Conservation (phyloP, 92 coral and sea anemone genomes). For the Umimayanthus kanabou region DNA sequence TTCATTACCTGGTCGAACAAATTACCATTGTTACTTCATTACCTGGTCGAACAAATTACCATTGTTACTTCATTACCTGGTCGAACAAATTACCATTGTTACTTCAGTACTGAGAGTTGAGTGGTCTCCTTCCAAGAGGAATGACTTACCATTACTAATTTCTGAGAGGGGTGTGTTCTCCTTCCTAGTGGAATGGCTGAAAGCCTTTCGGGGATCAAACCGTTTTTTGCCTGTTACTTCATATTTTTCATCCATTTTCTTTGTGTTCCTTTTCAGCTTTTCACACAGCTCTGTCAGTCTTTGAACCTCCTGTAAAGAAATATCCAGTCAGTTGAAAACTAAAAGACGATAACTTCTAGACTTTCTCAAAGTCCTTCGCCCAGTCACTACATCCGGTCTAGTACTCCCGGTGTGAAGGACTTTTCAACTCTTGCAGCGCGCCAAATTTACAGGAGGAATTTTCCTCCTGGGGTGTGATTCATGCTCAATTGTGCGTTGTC, state of each 20-base stretch:
- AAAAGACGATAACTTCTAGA: not conserved
- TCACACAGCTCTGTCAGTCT: slow-evolving; percentile 78
- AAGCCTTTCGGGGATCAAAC: slow-evolving; percentile 87
- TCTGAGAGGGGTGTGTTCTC: slow-evolving; percentile 78
- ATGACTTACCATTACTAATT: slow-evolving; percentile 53
- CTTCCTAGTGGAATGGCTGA: slow-evolving; percentile 66
- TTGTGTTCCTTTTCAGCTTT: slow-evolving; percentile 71
- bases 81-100: not conserved
- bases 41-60: not conserved
- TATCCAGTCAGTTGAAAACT: not conserved
- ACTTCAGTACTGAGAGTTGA: not conserved
- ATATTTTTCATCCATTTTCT: slow-evolving; percentile 64
- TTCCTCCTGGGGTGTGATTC: too few species aligned
- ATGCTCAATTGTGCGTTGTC: too few species aligned
- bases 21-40: not conserved
- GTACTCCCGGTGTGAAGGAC: too few species aligned
- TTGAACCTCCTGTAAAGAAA: slow-evolving; percentile 69
- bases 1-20: too few species aligned
- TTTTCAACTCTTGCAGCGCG: too few species aligned
- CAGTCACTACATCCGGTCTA: too few species aligned
- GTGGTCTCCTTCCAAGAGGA: not conserved
- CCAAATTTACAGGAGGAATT: too few species aligned
- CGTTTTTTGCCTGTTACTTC: slow-evolving; percentile 64
- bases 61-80: too few species aligned
- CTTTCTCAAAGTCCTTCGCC: too few species aligned